Evolutionary conservation across 2,797 vertebrate species (phyloP).

Genomic region (Bradypodion ventrale): DNA sequence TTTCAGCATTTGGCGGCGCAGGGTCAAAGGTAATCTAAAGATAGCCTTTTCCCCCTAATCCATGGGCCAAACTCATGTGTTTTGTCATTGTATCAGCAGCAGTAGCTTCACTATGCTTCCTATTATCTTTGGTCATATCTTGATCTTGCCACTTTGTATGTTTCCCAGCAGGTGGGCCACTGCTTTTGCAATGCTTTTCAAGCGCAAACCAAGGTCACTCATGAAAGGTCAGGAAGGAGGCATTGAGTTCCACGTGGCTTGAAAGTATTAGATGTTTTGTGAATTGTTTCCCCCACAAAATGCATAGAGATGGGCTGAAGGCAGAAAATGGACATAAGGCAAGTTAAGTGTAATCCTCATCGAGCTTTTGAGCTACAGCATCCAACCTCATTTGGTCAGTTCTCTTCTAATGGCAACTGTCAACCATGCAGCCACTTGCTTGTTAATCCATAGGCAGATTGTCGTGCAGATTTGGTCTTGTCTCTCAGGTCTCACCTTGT

Average conservation of each 20-base stretch:
- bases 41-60: constrained; percentile 7
- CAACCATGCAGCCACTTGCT: background rate
- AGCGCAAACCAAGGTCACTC: constrained; percentile 29
- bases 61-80: background rate
- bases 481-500: background rate
- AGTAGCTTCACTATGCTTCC: background rate
- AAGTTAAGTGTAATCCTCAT: background rate
- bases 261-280: constrained; percentile 6
- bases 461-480: background rate
- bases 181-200: constrained; percentile 10
- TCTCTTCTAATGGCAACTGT: constrained; percentile 15
- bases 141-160: constrained; percentile 16
- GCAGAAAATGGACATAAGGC: background rate
- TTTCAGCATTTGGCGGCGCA: background rate
- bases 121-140: constrained; percentile 2
- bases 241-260: background rate
- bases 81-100: constrained; percentile 5
- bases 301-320: background rate
- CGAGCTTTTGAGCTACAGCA: constrained; percentile 1
- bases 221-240: constrained; percentile 12
- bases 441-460: constrained; percentile 4
- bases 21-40: constrained; percentile 10
- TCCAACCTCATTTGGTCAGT: background rate
- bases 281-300: background rate
- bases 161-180: background rate